phyloP scores from a whole-genome alignment of 2,888 invertebrate species.

The Lepidocyrtoides sp. region DNA sequence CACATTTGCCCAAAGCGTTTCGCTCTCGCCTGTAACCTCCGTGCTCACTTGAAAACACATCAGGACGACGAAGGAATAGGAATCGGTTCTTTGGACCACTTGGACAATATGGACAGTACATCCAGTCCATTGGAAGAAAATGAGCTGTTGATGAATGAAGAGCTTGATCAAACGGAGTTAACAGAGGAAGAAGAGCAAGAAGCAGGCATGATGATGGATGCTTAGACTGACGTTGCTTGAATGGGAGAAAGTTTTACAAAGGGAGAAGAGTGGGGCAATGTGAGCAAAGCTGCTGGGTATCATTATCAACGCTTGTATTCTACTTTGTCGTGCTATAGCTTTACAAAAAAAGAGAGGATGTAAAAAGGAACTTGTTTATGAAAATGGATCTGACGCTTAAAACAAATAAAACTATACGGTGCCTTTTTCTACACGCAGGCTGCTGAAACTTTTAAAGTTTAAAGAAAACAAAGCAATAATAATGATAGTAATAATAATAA shows the following conservation, averaged over 20 bases:
- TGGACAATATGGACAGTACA: slow-evolving; percentile 65
- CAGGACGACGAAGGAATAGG: slow-evolving; percentile 88
- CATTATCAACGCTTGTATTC: background rate
- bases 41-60: slow-evolving; percentile 92
- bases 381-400: slow-evolving; percentile 38
- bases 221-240: background rate
- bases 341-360: background rate
- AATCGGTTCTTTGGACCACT: slow-evolving; percentile 57
- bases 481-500: too few relatives aligned
- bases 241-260: background rate
- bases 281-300: background rate
- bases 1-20: slow-evolving; percentile 91
- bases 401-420: slow-evolving; percentile 21
- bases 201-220: slow-evolving; percentile 37
- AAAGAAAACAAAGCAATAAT: too few relatives aligned
- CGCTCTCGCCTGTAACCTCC: slow-evolving; percentile 91
- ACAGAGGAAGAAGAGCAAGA: slow-evolving; percentile 55
- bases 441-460: background rate
- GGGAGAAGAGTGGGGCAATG: background rate
- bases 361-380: background rate
- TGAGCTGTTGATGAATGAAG: slow-evolving; percentile 20
- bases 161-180: slow-evolving; percentile 42
- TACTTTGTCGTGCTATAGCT: slow-evolving; percentile 20
- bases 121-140: slow-evolving; percentile 66
- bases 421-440: slow-evolving; percentile 16